Conservation (phyloP, 2,888 invertebrate species). For the Pammene aurita region DNA sequence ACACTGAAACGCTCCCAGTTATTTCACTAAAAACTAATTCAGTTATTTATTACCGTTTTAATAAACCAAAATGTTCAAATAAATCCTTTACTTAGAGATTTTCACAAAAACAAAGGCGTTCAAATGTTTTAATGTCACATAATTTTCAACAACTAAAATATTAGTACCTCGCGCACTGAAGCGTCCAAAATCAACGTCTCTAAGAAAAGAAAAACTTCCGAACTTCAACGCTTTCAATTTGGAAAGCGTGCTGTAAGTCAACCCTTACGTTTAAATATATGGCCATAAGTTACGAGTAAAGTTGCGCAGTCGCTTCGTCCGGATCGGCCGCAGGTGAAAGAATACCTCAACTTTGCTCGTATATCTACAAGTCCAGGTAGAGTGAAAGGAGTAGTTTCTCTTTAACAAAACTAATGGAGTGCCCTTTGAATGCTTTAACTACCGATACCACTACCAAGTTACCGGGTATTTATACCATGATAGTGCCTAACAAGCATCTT, state of each 20-base stretch:
- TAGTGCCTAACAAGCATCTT: too few species aligned
- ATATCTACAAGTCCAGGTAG: background rate
- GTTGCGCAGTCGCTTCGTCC: background rate
- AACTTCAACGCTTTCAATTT: constrained; percentile 20
- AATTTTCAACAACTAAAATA: too few species aligned
- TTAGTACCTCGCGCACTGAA: background rate
- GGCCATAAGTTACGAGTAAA: constrained; percentile 30
- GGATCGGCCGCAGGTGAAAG: constrained; percentile 25
- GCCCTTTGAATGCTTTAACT: background rate
- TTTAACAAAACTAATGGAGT: background rate
- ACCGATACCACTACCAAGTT: too few species aligned
- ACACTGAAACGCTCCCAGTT: background rate
- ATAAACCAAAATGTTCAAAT: background rate
- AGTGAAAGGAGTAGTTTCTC: constrained; percentile 1
- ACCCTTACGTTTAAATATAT: constrained; percentile 25
- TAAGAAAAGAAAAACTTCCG: constrained; percentile 11
- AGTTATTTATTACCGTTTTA: constrained; percentile 7
- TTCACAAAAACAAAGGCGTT: background rate
- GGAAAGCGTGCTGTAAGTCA: constrained; percentile 5
- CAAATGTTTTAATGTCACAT: background rate
- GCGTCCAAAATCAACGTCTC: background rate
- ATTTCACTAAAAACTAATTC: constrained; percentile 11
- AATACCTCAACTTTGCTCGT: constrained; percentile 11
- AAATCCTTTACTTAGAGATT: background rate
- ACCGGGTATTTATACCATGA: too few species aligned